A percentile compares a stretch with the other conserved stretches of the same genome.
Evolutionary conservation across 2,888 invertebrate species (phyloP).

Genomic region (Willowsia nigromaculata): DNA sequence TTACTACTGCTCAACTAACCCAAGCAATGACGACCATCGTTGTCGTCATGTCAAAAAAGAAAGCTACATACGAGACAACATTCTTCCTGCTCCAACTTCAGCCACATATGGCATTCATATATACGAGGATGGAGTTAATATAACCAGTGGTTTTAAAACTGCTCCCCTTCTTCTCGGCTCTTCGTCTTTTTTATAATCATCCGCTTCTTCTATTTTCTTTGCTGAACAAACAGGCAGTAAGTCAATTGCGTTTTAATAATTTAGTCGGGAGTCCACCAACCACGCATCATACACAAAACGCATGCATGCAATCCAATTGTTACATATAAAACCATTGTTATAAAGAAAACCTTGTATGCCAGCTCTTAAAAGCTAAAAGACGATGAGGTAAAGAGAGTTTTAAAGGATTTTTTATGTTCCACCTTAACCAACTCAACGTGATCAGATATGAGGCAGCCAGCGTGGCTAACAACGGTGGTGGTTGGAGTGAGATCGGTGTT

Average conservation of each 20-base stretch:
- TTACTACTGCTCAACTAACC: neutral
- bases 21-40: neutral
- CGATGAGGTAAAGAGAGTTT: neutral
- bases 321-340: neutral
- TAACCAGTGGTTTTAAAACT: neutral
- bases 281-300: neutral
- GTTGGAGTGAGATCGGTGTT: neutral
- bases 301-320: neutral
- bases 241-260: conserved; percentile 45
- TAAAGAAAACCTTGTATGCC: too few relatives aligned
- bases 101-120: neutral
- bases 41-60: neutral
- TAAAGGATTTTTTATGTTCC: neutral
- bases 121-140: neutral
- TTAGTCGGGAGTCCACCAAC: neutral
- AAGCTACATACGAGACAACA: neutral
- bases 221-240: neutral
- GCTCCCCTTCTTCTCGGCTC: neutral
- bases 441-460: too few relatives aligned
- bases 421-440: neutral
- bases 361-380: neutral
- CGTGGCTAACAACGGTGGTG: neutral
- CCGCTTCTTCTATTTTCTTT: neutral
- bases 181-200: neutral
- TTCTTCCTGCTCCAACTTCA: too few relatives aligned